These are phyloP conservation scores for Apostichopus leukothele DNA, from an alignment of 53 echinoderm and acorn worm genomes.

Conservation along the genomic window DNA sequence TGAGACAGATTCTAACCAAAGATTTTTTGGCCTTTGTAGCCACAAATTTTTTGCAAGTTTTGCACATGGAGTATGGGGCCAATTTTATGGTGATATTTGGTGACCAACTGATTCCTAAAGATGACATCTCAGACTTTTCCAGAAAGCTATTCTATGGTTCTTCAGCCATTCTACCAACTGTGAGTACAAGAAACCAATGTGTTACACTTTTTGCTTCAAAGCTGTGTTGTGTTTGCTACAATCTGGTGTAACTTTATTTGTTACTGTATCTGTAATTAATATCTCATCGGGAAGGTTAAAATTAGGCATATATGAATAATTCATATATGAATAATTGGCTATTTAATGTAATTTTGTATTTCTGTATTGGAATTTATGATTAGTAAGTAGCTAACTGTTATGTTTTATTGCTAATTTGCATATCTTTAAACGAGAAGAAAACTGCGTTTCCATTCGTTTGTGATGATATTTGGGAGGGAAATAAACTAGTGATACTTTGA, in stretches of 20 bases:
- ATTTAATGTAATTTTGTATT: too few relatives aligned
- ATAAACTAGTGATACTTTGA: too few relatives aligned
- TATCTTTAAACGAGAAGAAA: neutral
- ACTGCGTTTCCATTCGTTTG: too few relatives aligned
- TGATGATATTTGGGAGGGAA: too few relatives aligned
- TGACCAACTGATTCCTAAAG: slow-evolving; percentile 73
- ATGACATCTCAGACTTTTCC: slow-evolving; percentile 57
- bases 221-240: too few relatives aligned
- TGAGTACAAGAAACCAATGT: slow-evolving; percentile 32
- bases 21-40: slow-evolving; percentile 80
- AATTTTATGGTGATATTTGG: slow-evolving; percentile 85
- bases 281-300: too few relatives aligned
- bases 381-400: neutral
- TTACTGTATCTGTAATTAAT: too few relatives aligned
- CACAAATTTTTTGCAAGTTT: slow-evolving; percentile 79
- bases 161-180: slow-evolving; percentile 79
- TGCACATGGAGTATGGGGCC: slow-evolving; percentile 74
- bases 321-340: too few relatives aligned
- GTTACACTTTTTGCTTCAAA: too few relatives aligned
- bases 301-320: too few relatives aligned
- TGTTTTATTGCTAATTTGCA: neutral
- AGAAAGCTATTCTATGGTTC: slow-evolving; percentile 81
- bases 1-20: slow-evolving; percentile 70
- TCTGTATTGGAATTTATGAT: too few relatives aligned
- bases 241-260: too few relatives aligned